Evolutionary conservation across 2,888 invertebrate species (phyloP).

Genomic region (Brachyopa scutellaris): DNA sequence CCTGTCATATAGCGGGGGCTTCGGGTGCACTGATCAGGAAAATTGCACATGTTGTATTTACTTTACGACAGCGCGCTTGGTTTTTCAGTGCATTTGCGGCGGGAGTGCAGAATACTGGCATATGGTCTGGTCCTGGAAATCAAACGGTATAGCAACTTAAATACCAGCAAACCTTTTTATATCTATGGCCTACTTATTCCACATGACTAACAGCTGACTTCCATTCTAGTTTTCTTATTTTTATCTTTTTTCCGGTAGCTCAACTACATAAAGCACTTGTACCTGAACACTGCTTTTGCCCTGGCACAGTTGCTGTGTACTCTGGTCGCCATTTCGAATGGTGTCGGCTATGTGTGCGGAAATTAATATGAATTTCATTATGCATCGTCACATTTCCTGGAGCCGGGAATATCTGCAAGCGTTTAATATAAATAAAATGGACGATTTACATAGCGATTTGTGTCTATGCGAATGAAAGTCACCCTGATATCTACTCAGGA

Average conservation of each 20-base stretch:
- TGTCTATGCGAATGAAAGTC: no score
- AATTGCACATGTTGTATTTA: slow-evolving; percentile 43
- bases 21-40: slow-evolving; percentile 58
- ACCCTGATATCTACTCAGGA: no score
- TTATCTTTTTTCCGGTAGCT: slow-evolving; percentile 4
- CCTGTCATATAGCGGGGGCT: slow-evolving; percentile 36
- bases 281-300: no score
- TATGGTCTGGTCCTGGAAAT: slow-evolving; percentile 32
- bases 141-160: slow-evolving; percentile 39
- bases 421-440: no score
- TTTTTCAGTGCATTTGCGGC: slow-evolving; percentile 20
- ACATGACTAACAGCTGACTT: slow-evolving; percentile 57
- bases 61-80: slow-evolving; percentile 39
- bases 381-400: slow-evolving; percentile 17
- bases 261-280: slow-evolving; percentile 8
- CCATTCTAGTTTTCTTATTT: slow-evolving; percentile 6
- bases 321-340: no score
- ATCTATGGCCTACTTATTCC: slow-evolving; percentile 63
- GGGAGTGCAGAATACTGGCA: slow-evolving; percentile 3
- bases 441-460: no score
- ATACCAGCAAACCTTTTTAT: slow-evolving; percentile 46
- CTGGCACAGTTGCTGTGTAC: neutral
- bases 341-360: neutral
- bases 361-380: slow-evolving; percentile 35
- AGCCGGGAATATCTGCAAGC: neutral